Evolutionary conservation across 2,113 vertebrate genomes (phyloP), one percentile per base, ranked within the genome.

Genomic region (Scatophagus argus): DNA sequence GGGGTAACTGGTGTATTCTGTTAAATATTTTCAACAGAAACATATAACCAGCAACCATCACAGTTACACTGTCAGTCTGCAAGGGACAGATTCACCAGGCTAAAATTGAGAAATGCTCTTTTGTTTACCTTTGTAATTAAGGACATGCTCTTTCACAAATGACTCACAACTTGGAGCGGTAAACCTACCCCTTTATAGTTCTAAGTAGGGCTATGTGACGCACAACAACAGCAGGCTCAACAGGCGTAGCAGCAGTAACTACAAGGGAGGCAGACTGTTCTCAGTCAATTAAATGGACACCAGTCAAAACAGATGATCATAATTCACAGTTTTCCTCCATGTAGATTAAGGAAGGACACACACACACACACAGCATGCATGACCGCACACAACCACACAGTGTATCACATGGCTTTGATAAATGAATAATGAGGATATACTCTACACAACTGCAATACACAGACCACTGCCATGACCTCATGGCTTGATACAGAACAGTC

Each of bases 361-460:
- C 47, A 72, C 14, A 58, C 21, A 62, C 19, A 38, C 6, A 34
- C 31, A 74, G 31, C 51, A 75, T 1, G 10, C 52, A 81, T 49
- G 60, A 67, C 34, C 67, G 41, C 79, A 79, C 66, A 71, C 41
- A 6, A 32, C 49, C 8, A 59, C 61, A 51, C 25, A 67, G 34
- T 9, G 36, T 55, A 74, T 69, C 64, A 41, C 60, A 17, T 71
- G 44, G 36, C 69, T 59, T 34, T 43, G 43, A 74, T 85, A 70
- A 85, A 64, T 86, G 51, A 13, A 73, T 77, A 72, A 80, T 76
- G 73, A 84, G 67, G 47, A 62, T 27, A 63, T 73, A 79, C 68
- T 85, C 67, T 59, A 32, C 68, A 69, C 19, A 11, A 29, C 0
- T 77, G 67, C 80, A 64, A 84, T 34, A 52, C 43, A 44, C 1